Conservation (phyloP, 2,113 vertebrate species). For the Leptodactylus fuscus region DNA sequence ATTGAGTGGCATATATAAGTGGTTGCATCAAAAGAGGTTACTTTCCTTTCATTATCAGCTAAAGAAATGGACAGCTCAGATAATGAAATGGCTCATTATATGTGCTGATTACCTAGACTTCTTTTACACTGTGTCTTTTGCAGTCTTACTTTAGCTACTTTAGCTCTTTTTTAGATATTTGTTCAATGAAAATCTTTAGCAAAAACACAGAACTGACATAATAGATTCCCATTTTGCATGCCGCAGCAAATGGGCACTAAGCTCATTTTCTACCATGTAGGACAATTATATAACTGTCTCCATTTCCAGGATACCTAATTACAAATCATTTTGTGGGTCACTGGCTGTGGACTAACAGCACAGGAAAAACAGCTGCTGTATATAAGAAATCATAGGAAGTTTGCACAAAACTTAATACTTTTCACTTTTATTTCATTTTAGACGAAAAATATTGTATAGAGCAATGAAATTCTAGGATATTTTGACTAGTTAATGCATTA, state of each 20-base stretch:
- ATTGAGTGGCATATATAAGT: slow-evolving; percentile 36
- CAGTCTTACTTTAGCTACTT: background rate
- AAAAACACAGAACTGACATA: slow-evolving; percentile 11
- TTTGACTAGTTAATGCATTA: too few species aligned
- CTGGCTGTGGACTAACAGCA: background rate
- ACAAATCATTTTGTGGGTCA: background rate
- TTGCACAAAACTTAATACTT: background rate
- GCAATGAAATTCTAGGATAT: background rate
- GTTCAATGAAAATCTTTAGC: slow-evolving; percentile 9
- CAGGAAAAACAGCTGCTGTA: background rate
- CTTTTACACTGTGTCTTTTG: slow-evolving; percentile 7
- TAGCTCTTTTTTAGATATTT: slow-evolving; percentile 2
- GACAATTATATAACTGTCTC: slow-evolving; percentile 4
- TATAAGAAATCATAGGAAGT: background rate
- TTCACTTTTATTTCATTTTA: background rate
- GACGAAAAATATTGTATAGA: background rate
- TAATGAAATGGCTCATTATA: slow-evolving; percentile 29
- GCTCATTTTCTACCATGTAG: background rate
- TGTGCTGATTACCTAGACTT: slow-evolving; percentile 37
- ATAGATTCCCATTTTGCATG: slow-evolving; percentile 26
- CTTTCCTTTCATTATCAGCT: slow-evolving; percentile 38
- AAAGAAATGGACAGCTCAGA: slow-evolving; percentile 21
- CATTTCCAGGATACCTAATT: slow-evolving; percentile 4
- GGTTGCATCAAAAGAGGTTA: slow-evolving; percentile 25
- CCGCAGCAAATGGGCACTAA: background rate